Evolutionary conservation across 2,797 vertebrate species (phyloP).

Genomic region (Microtus obscurus): DNA sequence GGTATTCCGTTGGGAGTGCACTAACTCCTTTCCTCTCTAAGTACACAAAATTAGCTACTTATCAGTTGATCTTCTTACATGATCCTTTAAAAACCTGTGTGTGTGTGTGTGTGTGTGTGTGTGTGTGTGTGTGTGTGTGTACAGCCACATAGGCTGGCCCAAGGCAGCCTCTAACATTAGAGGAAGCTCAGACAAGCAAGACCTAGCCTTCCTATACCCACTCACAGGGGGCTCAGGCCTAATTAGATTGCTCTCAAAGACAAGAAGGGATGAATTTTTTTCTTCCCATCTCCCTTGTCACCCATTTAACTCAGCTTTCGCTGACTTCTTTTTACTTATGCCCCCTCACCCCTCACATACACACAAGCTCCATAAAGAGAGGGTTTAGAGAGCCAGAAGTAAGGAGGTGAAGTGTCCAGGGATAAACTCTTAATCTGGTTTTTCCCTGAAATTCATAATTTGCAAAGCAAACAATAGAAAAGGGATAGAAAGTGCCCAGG

Average conservation of each 20-base stretch:
- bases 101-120: constrained; percentile 85
- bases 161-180: constrained; percentile 88
- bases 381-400: constrained; percentile 65
- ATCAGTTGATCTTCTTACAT: constrained; percentile 98
- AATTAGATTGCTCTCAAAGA: constrained; percentile 96
- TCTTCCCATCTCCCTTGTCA: constrained; percentile 89
- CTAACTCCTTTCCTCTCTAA: constrained; percentile 94
- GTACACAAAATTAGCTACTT: constrained; percentile 99
- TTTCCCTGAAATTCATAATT: constrained; percentile 72
- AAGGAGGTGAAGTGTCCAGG: constrained; percentile 57
- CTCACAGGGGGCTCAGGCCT: constrained; percentile 87
- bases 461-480: constrained; percentile 82
- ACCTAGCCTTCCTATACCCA: constrained; percentile 84
- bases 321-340: constrained; percentile 89
- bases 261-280: constrained; percentile 92
- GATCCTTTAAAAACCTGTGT: constrained; percentile 95
- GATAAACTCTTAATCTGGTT: constrained; percentile 87
- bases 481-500: neutral
- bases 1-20: constrained; percentile 89
- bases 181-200: constrained; percentile 86
- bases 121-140: constrained; percentile 86
- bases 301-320: constrained; percentile 88
- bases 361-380: constrained; percentile 63
- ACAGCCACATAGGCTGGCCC: constrained; percentile 83
- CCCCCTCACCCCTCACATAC: constrained; percentile 17